These are phyloP conservation scores for Lepidostoma basale DNA, from an alignment of 1,140 invertebrate genomes.

Conservation along the genomic window DNA sequence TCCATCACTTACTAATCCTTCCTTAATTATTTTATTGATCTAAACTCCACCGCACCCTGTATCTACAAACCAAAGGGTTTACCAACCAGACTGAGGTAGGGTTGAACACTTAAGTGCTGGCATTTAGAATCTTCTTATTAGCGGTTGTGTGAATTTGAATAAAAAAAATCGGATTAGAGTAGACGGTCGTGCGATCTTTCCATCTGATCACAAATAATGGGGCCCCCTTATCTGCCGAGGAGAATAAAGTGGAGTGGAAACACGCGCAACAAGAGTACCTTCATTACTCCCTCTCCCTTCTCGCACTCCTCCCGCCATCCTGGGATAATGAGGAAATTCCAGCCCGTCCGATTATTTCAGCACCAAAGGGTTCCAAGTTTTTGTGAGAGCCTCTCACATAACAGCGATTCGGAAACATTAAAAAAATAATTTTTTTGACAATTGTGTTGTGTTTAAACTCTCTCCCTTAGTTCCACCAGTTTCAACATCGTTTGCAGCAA, in stretches of 20 bases:
- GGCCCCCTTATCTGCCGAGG: background rate
- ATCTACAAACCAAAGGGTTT: too few relatives aligned
- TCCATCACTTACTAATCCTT: too few relatives aligned
- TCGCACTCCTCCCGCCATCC: background rate
- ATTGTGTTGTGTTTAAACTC: too few relatives aligned
- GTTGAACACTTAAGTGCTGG: too few relatives aligned
- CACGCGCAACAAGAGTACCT: conserved; percentile 7
- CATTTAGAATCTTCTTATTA: background rate
- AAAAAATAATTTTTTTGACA: too few relatives aligned
- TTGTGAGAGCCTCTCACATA: background rate
- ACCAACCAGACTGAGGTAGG: too few relatives aligned
- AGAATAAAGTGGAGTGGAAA: background rate
- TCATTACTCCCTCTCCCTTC: background rate
- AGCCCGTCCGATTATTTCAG: background rate
- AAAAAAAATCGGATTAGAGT: background rate
- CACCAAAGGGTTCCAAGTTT: background rate
- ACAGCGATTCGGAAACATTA: too few relatives aligned
- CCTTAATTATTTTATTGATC: too few relatives aligned
- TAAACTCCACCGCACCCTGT: too few relatives aligned
- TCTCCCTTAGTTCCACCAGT: too few relatives aligned
- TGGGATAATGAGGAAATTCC: conserved; percentile 12
- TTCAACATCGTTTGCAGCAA: too few relatives aligned
- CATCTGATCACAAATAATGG: background rate
- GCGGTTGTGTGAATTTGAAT: background rate
- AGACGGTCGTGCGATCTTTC: background rate